Evolutionary conservation across 2,797 vertebrate genomes (phyloP), one percentile per base, ranked within the genome.

Genomic region (Diceros bicornis): DNA sequence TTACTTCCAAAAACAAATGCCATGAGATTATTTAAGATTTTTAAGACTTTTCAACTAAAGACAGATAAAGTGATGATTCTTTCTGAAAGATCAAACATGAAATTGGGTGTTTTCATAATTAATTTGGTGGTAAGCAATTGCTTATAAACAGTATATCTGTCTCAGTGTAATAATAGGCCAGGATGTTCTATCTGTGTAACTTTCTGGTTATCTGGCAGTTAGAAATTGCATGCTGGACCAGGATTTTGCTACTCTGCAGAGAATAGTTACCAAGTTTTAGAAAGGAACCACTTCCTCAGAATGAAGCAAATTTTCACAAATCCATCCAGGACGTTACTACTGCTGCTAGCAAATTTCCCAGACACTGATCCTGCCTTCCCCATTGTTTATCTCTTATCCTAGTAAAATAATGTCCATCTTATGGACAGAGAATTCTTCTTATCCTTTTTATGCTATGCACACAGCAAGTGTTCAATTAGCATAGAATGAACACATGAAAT

Each of bases 81-180:
- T 96, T 94, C 14, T 96, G 27, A 71, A 83, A 37, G 84, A 72
- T 47, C 41, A 89, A 95, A 68, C 1, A 52, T 16, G 34, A 18
- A 18, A 71, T 2, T 68, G 1, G 20, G 0, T 62, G 18, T 94
- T 90, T 96, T 64, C 27, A 11, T 86, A 59, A 90, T 52, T 29
- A 74, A 68, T n/a, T 16, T 89, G 23, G 21, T 81, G 13, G 37
- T 64, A n/a, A 82, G 4, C 7, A 81, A 34, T 16, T 75, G 37
- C 11, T 34, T 87, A 59, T 62, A 96, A 64, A 57, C 21, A 47
- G 7, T 37, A 32, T 37, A 75, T 57, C 18, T 79, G 18, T 61
- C 18, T 86, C 74, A 25, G 25, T 91, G 7, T 50, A 37, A 52
- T 44, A 50, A 79, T 23, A 47, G 5, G 14, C 32, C 50, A 78